These are phyloP conservation scores for Rhynchotus rufescens DNA, from an alignment of 2,797 vertebrate species.

Conservation along the genomic window DNA sequence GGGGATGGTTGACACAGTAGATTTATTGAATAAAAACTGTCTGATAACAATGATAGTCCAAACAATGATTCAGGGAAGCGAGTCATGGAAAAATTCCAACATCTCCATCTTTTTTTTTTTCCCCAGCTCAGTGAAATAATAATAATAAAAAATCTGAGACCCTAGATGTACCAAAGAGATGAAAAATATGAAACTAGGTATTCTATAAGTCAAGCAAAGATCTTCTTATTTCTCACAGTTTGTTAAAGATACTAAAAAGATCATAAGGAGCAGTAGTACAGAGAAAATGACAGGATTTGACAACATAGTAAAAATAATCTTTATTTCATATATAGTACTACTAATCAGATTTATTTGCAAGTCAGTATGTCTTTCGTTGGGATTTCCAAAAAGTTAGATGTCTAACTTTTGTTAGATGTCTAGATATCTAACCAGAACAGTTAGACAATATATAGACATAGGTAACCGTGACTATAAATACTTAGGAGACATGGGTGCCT, in stretches of 20 bases:
- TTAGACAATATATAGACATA: not conserved
- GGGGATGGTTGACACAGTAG: not conserved
- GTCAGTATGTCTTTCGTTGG: not conserved
- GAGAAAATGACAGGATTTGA: not conserved
- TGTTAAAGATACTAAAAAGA: constrained; percentile 12
- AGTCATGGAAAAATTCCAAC: constrained; percentile 8
- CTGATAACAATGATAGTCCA: constrained; percentile 37
- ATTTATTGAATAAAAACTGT: constrained; percentile 38
- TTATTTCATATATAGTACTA: not conserved
- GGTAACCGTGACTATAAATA: not conserved
- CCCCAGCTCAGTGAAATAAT: not conserved
- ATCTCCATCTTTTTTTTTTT: not conserved
- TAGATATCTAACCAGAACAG: too few species aligned
- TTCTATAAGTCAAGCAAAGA: not conserved
- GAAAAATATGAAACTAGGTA: not conserved
- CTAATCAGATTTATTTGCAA: not conserved
- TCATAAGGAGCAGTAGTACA: not conserved
- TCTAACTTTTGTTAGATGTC: not conserved
- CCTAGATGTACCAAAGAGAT: not conserved
- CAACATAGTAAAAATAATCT: not conserved
- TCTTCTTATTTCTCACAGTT: not conserved
- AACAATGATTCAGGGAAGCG: not conserved
- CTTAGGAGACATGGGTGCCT: not conserved
- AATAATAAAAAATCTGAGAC: not conserved
- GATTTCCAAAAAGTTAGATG: not conserved